Conservation (phyloP, 2,888 invertebrate species). For the Psylliodes chrysocephalus region DNA sequence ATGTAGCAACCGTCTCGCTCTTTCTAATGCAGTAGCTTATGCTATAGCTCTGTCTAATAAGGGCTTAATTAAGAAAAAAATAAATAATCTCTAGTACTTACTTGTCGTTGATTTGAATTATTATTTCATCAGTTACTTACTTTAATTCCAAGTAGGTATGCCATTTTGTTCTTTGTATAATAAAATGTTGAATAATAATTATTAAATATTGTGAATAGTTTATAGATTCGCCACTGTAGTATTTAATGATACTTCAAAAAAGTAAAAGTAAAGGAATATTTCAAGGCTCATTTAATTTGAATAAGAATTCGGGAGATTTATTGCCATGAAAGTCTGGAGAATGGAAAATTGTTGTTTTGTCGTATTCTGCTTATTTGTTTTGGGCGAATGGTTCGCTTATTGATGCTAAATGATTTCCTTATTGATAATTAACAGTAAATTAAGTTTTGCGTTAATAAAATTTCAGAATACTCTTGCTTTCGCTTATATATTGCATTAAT, state of each 20-base stretch:
- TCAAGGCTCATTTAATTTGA: background rate
- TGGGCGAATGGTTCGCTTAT: background rate
- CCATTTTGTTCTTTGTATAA: too few species aligned
- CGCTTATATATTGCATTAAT: too few species aligned
- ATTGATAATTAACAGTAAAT: background rate
- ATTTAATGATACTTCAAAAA: background rate
- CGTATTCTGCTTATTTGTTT: background rate
- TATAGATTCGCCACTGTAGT: background rate
- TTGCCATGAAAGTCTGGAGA: background rate
- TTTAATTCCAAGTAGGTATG: too few species aligned
- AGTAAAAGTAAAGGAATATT: background rate
- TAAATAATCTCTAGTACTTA: too few species aligned
- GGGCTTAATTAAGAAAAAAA: too few species aligned
- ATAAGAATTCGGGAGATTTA: background rate
- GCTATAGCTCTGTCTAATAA: too few species aligned
- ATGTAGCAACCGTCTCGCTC: too few species aligned
- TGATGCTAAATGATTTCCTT: background rate
- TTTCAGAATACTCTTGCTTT: background rate
- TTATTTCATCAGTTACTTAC: too few species aligned
- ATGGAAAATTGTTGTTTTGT: background rate
- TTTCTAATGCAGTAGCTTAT: too few species aligned
- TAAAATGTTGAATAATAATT: too few species aligned
- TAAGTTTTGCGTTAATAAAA: background rate
- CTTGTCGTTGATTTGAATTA: too few species aligned
- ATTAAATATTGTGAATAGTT: too few species aligned